These are phyloP conservation scores for Natator depressus DNA, from an alignment of 2,113 vertebrate genomes.

Conservation along the genomic window DNA sequence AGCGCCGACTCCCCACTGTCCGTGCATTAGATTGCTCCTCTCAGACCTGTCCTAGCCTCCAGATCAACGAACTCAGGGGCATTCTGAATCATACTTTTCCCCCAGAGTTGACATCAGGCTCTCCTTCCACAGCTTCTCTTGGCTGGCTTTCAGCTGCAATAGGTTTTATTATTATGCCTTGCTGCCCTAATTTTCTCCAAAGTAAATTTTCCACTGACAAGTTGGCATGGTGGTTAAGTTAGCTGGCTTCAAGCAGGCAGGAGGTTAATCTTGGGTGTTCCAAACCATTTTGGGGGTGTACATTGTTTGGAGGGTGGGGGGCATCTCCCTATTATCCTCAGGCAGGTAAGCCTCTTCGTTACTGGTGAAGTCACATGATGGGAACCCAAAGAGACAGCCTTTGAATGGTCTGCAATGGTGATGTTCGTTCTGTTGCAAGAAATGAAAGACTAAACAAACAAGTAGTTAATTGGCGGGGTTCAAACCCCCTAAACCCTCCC, in stretches of 20 bases:
- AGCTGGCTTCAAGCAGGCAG: neutral
- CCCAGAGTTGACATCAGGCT: slow-evolving; percentile 36
- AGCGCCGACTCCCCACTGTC: neutral
- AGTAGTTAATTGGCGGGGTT: neutral
- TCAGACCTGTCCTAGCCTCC: neutral
- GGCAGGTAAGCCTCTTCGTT: neutral
- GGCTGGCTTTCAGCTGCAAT: slow-evolving; percentile 50
- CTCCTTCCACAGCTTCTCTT: slow-evolving; percentile 43
- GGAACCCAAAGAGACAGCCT: neutral
- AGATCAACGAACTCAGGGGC: slow-evolving; percentile 31
- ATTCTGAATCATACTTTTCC: neutral
- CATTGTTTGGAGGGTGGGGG: neutral
- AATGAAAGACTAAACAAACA: neutral
- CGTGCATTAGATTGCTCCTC: neutral
- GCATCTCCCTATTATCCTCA: neutral
- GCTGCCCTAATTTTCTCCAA: slow-evolving; percentile 57
- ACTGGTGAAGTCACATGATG: neutral
- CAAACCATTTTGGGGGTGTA: neutral
- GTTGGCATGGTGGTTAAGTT: neutral
- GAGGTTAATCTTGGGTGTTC: neutral
- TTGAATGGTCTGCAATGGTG: neutral
- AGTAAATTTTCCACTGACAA: slow-evolving; percentile 55
- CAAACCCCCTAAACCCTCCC: neutral
- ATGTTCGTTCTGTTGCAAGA: neutral
- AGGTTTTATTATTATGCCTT: slow-evolving; percentile 66